These are phyloP conservation scores for Polyommatus iphigenia DNA, from an alignment of 2,888 invertebrate genomes.

Conservation along the genomic window DNA sequence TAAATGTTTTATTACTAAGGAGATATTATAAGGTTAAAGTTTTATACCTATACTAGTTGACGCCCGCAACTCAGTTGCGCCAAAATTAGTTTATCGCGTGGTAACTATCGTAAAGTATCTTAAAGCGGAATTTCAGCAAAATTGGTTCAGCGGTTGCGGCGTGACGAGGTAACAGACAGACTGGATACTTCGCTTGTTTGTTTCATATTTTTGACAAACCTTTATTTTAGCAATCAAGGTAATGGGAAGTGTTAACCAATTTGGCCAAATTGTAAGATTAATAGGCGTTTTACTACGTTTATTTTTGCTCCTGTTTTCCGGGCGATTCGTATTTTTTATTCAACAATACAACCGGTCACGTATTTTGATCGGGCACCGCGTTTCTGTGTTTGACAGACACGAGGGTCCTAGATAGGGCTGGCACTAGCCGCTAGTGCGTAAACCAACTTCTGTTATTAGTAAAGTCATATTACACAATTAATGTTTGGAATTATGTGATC, in stretches of 20 bases:
- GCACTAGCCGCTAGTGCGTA: neutral
- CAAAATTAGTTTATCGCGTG: too few species aligned
- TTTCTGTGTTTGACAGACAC: constrained; percentile 17
- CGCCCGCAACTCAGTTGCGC: too few species aligned
- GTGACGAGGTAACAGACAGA: too few species aligned
- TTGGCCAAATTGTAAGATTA: neutral
- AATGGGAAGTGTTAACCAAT: neutral
- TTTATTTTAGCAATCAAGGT: neutral
- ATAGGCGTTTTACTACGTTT: neutral
- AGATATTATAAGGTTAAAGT: too few species aligned
- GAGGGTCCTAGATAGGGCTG: neutral
- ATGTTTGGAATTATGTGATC: neutral
- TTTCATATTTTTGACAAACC: neutral
- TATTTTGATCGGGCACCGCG: neutral
- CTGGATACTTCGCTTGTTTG: too few species aligned
- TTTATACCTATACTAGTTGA: too few species aligned
- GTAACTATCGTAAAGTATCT: too few species aligned
- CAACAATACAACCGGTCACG: constrained; percentile 5
- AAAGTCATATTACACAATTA: neutral
- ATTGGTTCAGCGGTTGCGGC: too few species aligned
- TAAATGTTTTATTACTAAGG: too few species aligned
- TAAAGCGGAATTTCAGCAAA: too few species aligned
- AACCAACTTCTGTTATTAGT: neutral
- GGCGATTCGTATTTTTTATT: constrained; percentile 9
- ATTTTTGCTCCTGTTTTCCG: neutral